Evolutionary conservation across 2,113 vertebrate species (phyloP), one percentile per base, ranked within the genome.

Genomic region (Pelobates fuscus): DNA sequence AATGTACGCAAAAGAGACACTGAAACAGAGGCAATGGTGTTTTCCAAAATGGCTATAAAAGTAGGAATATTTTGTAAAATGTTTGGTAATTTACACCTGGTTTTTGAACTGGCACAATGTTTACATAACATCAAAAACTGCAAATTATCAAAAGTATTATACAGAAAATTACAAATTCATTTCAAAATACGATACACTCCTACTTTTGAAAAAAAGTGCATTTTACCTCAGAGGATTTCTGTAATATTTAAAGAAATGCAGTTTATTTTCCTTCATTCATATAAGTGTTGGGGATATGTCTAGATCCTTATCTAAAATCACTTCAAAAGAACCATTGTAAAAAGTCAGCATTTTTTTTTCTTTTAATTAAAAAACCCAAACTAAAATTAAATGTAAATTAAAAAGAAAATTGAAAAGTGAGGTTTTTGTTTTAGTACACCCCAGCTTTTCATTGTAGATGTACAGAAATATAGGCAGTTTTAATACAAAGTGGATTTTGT

Each of bases 171-270:
- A 97, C 95, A 97, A 92, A 95, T 85, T 92, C 82, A 78, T 94
- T 95, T 95, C 86, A 98, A 98, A 99, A 98, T 96, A 97, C 94
- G 92, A 92, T 95, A 95, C 90, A 88, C 90, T 88, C 90, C 93
- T 92, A 89, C 89, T 89, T 86, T 89, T 80, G 87, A 91, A 90
- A 89, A 85, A 93, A 93, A 91, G 90, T 92, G 91, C 88, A 86
- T 85, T 82, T 84, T 84, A 82, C 79, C 78, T 84, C 88, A 88
- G 86, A 91, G 83, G 85, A 86, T 87, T 89, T 86, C 5, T 87
- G 89, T 77, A 82, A 26, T 61, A 20, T 67, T 76, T 24, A 85
- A 70, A 88, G 84, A 88, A 91, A 84, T 78, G 80, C 78, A 0
- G 0, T 20, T 79, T 80, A 70, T 44, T 62, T 80, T 74, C 62